These are phyloP conservation scores for Tapirus terrestris DNA, from an alignment of 2,113 vertebrate species.

Conservation along the genomic window DNA sequence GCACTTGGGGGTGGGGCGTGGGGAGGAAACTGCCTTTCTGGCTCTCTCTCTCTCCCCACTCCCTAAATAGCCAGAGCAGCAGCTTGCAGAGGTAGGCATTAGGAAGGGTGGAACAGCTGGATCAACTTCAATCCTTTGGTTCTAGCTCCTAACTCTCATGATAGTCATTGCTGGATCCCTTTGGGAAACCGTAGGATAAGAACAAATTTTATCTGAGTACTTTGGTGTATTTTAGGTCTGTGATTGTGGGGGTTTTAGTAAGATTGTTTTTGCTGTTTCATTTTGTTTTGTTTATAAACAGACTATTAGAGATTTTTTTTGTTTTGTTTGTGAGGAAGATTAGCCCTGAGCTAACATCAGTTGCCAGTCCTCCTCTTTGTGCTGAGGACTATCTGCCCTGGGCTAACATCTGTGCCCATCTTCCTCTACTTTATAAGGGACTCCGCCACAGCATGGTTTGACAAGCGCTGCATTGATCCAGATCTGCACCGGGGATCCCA, in stretches of 20 bases:
- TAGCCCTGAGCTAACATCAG: too few relatives aligned
- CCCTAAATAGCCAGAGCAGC: background rate
- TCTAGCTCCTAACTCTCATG: background rate
- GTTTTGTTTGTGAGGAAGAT: too few relatives aligned
- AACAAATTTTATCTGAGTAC: background rate
- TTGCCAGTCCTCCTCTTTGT: too few relatives aligned
- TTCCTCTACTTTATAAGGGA: too few relatives aligned
- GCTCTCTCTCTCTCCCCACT: background rate
- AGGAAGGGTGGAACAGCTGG: background rate
- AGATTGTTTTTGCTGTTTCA: background rate
- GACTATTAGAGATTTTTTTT: background rate
- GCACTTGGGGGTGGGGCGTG: rapidly evolving
- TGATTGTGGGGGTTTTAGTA: background rate
- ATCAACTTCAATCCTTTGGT: background rate
- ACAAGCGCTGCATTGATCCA: too few relatives aligned
- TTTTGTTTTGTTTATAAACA: background rate
- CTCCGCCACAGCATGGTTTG: too few relatives aligned
- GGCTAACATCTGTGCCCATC: too few relatives aligned
- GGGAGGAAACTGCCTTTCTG: background rate
- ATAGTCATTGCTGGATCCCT: background rate
- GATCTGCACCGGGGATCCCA: too few relatives aligned
- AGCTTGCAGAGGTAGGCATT: background rate
- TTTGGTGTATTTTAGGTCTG: background rate
- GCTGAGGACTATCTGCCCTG: too few relatives aligned
- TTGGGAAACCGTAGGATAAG: background rate